Evolutionary conservation across 1,140 invertebrate genomes (phyloP), one percentile per base, ranked within the genome.

Genomic region (Cotesia typhae): DNA sequence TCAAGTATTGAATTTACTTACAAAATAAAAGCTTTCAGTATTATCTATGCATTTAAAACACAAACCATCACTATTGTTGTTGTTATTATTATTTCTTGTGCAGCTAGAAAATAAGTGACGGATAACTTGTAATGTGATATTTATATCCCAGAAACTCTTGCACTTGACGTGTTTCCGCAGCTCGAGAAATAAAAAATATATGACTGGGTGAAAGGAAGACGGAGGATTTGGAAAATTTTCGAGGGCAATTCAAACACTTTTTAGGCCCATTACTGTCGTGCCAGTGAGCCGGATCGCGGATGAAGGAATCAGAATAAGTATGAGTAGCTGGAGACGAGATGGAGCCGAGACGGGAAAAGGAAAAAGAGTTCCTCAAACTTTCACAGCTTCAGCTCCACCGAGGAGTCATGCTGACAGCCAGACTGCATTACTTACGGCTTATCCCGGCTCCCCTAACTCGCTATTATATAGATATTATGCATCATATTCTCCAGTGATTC

Each of bases 201-300:
- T 37, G 53, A 57, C 53, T 63, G 47, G 36, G 20, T 28, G 63
- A 60, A 64, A 69, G 70, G 36, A 47, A 28, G 20, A 55, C 53
- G 9, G 53, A 35, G 20, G 12, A 17, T 67, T 14, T 52, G 41
- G 41, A 20, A 67, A 60, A 72, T 72, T 72, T 60, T 53, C 57
- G 55, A 59, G 37, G 55, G 61, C 51, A 55, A 71, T 71, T 38
- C 60, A 71, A 71, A 71, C 70, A 71, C 70, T 65, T 65, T 70
- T 71, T 36, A 65, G 60, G 53, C 20, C 70, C 61, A 65, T 71
- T 65, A 71, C 51, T 51, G 37, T 65, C 70, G 41, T 61, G 61
- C 60, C 70, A 71, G 12, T 71, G 63, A 66, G 70, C 59, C 64
- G 28, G 38, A 20, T 67, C 70, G 36, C 55, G 64, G 36, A 65